phyloP scores from a whole-genome alignment of 2,113 vertebrate genomes.

The Xenopus borealis region DNA sequence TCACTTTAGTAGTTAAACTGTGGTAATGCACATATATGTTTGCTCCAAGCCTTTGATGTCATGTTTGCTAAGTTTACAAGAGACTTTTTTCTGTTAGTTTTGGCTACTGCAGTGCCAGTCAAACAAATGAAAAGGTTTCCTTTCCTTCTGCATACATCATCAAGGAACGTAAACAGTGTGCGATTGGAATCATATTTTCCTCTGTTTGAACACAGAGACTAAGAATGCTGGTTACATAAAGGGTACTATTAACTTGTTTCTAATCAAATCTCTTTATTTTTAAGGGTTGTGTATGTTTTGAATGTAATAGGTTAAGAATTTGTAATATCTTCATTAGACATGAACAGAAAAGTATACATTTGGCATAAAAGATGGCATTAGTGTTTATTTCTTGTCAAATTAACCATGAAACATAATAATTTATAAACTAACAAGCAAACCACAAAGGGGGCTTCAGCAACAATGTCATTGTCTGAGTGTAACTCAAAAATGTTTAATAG shows the following conservation, averaged over 20 bases:
- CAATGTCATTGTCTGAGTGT: too few relatives aligned
- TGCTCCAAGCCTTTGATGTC: conserved; percentile 30
- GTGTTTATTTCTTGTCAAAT: conserved; percentile 12
- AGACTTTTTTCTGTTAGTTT: conserved; percentile 39
- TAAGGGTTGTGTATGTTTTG: conserved; percentile 15
- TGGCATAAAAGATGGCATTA: background rate
- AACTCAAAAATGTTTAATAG: too few relatives aligned
- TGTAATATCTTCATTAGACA: conserved; percentile 29
- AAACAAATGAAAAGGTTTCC: conserved; percentile 34
- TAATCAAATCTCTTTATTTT: conserved; percentile 29
- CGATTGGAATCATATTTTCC: conserved; percentile 31
- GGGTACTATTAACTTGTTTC: conserved; percentile 5
- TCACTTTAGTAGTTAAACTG: conserved; percentile 17
- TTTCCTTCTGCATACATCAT: conserved; percentile 32
- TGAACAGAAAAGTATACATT: conserved; percentile 1
- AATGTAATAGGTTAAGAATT: conserved; percentile 10
- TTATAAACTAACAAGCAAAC: too few relatives aligned
- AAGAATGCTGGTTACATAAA: conserved; percentile 26
- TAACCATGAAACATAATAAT: conserved; percentile 19
- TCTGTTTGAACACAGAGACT: conserved; percentile 7
- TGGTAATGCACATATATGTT: conserved; percentile 24
- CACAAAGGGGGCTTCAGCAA: too few relatives aligned
- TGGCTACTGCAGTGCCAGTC: conserved; percentile 31
- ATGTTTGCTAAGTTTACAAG: conserved; percentile 38
- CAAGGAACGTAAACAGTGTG: conserved; percentile 37